These are phyloP conservation scores for Chiroxiphia lanceolata DNA, from an alignment of 2,797 vertebrate genomes.

Conservation along the genomic window DNA sequence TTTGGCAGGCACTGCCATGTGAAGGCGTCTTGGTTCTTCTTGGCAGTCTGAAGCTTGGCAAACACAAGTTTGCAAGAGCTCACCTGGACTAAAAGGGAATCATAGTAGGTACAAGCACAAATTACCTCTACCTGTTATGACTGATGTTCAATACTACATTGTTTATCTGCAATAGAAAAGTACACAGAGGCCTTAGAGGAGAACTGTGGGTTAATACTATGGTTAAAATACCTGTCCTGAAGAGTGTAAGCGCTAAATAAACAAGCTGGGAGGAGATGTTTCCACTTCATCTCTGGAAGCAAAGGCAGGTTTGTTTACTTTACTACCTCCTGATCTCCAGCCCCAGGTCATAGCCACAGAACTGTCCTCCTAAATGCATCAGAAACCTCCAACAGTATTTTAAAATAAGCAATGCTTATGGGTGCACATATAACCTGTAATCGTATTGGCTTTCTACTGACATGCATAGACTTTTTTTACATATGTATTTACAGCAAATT, in stretches of 20 bases:
- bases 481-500: background rate
- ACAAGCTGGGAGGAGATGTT: background rate
- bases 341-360: background rate
- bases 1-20: background rate
- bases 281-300: background rate
- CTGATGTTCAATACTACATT: background rate
- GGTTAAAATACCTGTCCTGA: background rate
- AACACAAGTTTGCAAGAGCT: background rate
- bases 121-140: background rate
- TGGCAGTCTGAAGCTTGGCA: background rate
- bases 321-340: background rate
- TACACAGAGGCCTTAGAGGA: background rate
- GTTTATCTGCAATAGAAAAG: background rate
- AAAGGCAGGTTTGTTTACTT: background rate
- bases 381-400: background rate
- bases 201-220: background rate
- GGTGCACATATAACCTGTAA: background rate
- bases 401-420: background rate
- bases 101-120: background rate
- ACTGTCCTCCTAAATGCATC: background rate
- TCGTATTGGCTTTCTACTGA: background rate
- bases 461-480: background rate
- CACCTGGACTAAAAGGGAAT: background rate
- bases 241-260: background rate
- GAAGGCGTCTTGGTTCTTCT: background rate